Evolutionary conservation across 2,888 invertebrate species (phyloP).

Genomic region (Cephalotes varians): DNA sequence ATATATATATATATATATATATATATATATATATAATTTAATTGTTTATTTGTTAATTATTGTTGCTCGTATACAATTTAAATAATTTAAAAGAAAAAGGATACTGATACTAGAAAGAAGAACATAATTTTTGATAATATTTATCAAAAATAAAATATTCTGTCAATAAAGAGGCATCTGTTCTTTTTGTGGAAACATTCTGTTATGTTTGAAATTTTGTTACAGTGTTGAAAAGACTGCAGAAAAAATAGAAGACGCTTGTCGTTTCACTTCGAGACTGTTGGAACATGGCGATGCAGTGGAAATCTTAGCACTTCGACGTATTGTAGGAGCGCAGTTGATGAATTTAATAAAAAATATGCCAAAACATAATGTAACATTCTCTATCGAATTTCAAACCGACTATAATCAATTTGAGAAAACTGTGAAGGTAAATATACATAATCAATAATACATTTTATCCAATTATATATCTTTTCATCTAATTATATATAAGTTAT

Average conservation of each 20-base stretch:
- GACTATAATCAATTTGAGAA: conserved; percentile 93
- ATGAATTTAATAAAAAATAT: conserved; percentile 92
- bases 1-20: no score
- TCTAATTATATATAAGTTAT: background rate
- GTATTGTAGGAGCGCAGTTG: conserved; percentile 92
- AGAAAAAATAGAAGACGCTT: conserved; percentile 94
- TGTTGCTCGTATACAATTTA: background rate
- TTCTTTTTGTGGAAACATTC: background rate
- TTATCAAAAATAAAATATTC: background rate
- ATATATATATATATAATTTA: no score
- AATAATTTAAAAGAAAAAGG: no score
- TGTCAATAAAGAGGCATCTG: background rate
- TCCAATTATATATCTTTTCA: conserved; percentile 11
- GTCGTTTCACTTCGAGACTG: conserved; percentile 93
- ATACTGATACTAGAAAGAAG: background rate
- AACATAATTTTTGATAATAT: background rate
- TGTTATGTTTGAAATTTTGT: conserved; percentile 31
- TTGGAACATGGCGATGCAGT: conserved; percentile 94
- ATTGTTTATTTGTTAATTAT: background rate
- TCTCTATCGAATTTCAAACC: conserved; percentile 93
- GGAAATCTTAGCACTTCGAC: conserved; percentile 94
- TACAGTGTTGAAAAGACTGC: conserved; percentile 92
- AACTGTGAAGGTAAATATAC: conserved; percentile 86
- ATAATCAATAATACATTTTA: background rate
- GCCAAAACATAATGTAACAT: conserved; percentile 93